Conservation (phyloP, 2,113 vertebrate genomes). For the Triplophysa dalaica region DNA sequence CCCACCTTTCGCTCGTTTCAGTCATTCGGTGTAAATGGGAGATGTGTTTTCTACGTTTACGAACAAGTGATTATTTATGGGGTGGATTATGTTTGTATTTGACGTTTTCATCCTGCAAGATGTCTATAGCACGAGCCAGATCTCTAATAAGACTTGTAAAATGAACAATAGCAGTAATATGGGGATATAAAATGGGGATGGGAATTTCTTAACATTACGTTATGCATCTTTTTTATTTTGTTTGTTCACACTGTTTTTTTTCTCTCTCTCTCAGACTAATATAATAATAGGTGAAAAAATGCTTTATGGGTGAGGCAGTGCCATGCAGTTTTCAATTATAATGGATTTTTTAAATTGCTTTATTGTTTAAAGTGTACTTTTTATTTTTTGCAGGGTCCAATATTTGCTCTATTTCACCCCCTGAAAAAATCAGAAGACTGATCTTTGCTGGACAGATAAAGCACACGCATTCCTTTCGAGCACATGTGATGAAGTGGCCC, state of each 20-base stretch:
- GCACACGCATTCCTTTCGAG: constrained; percentile 9
- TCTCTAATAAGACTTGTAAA: not conserved
- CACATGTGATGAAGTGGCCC: constrained; percentile 8
- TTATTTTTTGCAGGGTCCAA: constrained; percentile 36
- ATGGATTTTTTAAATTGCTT: constrained; percentile 18
- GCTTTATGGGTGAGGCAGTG: constrained; percentile 1
- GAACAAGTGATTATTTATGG: not conserved
- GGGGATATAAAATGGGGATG: not conserved
- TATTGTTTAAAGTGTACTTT: not conserved
- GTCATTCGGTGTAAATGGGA: constrained; percentile 26
- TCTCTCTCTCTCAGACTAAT: constrained; percentile 4
- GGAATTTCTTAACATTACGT: not conserved
- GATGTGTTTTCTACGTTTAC: not conserved
- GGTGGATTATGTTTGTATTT: not conserved
- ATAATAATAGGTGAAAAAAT: constrained; percentile 11
- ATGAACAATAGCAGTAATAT: constrained; percentile 8
- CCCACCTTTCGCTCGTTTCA: constrained; percentile 49
- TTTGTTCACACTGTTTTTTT: not conserved
- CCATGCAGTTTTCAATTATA: not conserved
- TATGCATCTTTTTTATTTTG: not conserved
- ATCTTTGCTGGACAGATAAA: constrained; percentile 11
- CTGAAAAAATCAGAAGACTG: not conserved
- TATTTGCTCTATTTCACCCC: not conserved
- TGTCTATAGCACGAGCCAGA: not conserved
- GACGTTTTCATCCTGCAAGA: not conserved